phyloP scores from a whole-genome alignment of 2,113 vertebrate species.

The Phaethon lepturus region DNA sequence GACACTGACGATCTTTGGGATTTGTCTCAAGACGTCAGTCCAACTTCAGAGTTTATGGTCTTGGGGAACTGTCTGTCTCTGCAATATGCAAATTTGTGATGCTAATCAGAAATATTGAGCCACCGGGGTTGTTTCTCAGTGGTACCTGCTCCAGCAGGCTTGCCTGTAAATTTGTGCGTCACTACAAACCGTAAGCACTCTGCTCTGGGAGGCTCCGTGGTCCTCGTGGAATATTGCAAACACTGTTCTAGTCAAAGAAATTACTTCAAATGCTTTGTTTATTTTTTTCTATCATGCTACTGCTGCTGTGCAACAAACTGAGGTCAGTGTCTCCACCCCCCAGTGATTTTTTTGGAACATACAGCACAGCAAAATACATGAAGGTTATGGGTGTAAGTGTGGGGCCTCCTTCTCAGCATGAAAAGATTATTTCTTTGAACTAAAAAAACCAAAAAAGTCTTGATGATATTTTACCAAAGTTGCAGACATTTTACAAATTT shows the following conservation, averaged over 20 bases:
- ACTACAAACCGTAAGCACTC: accelerated
- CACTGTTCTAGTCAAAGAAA: background rate
- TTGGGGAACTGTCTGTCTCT: background rate
- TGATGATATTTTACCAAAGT: background rate
- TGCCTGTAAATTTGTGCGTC: accelerated
- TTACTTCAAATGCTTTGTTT: background rate
- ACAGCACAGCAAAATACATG: background rate
- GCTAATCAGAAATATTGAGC: accelerated
- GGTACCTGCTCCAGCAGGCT: background rate
- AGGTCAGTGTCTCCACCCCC: background rate
- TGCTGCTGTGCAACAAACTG: background rate
- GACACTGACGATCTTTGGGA: background rate
- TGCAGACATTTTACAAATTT: background rate
- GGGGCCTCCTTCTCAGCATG: background rate
- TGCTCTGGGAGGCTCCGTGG: background rate
- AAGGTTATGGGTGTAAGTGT: accelerated
- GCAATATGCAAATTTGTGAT: background rate
- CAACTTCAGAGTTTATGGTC: accelerated
- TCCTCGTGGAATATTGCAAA: background rate
- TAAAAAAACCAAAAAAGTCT: background rate
- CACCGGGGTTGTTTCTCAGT: accelerated
- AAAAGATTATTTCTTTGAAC: background rate
- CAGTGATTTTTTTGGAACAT: background rate
- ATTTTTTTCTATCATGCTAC: background rate
- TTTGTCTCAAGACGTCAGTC: background rate